Base-by-base conservation (phyloP, 1,140 invertebrate species). In the Zaprionus vittiger region DNA sequence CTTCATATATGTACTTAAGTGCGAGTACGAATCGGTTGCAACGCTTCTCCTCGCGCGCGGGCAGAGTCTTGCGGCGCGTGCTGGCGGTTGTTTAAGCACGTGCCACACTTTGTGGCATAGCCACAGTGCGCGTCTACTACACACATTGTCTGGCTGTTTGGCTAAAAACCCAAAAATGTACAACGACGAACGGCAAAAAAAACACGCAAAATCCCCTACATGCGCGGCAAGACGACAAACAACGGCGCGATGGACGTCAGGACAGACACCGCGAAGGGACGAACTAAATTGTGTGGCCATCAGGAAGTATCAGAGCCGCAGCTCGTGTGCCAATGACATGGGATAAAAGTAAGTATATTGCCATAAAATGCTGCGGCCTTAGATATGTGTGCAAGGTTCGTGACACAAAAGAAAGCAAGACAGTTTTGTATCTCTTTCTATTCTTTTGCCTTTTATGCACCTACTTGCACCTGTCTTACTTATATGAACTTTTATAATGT, bases 321-420 rank as follows among this genome's bases (percentile, higher is more conserved):
- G 70, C 72, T 56, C 38, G 37, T 31, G 77, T 83, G 72, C 76
- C 76, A 83, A 80, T 77, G 81, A 73, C 64, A 79, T 68, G 67
- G 83, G 68, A 80, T 85, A 68, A 85, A 82, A 76, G 79, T 77
- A 82, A 74, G 54, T 26, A 56, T 44, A 66, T 66, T 55, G 52
- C 52, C 24, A 12, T 28, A 7, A 15, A 56, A 26, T 56, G 54
- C 52, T 26, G 49, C 22, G 4, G 17, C 4, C 20, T 15, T 14
- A 56, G 37, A 38, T 34, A 55, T 55, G 54, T 6, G 14, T 14
- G 12, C 52, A 24, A n/a, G 14, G 1, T 34, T 20, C 47, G 47
- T 49, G 47, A 49, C 17, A 49, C 47, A 20, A 49, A n/a, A 0
- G 4, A 5, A 49, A 4, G 47, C 5, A 2, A 22, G 5, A 20